Percentiles rank a stretch among this genome's conserved stretches.
phyloP scores from a whole-genome alignment of 2,888 invertebrate genomes.

The Corythucha ciliata region DNA sequence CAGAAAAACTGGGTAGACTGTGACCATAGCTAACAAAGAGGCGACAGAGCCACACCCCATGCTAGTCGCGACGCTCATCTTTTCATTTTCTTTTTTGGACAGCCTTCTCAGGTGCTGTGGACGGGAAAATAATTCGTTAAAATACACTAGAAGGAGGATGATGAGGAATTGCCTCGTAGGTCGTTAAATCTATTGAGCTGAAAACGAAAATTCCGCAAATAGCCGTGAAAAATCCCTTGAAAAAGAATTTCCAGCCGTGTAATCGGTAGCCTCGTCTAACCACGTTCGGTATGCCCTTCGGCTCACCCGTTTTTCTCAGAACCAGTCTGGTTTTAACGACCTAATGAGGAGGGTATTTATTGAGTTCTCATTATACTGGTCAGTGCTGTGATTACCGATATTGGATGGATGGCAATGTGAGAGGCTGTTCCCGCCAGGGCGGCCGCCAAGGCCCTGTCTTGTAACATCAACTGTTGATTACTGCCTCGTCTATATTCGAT shows the following conservation, averaged over 20 bases:
- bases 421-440: conserved; percentile 9
- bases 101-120: no score
- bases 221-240: conserved; percentile 12
- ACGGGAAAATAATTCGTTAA: no score
- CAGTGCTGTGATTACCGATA: conserved; percentile 8
- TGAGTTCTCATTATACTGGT: background rate
- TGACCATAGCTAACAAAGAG: no score
- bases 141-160: no score
- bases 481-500: no score
- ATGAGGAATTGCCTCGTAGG: conserved; percentile 17
- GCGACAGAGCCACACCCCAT: no score
- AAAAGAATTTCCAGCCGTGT: conserved; percentile 14
- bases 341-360: background rate
- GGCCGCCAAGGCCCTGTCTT: conserved; percentile 7
- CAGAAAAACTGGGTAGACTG: no score
- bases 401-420: conserved; percentile 14
- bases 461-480: conserved; percentile 3
- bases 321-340: conserved; percentile 18
- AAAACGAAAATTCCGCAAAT: conserved; percentile 13
- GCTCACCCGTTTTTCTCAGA: conserved; percentile 15
- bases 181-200: conserved; percentile 16
- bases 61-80: no score
- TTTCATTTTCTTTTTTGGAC: no score
- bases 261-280: conserved; percentile 10
- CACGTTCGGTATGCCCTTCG: background rate